Base-by-base conservation (phyloP, 2,888 invertebrate genomes). In the Megamerina dolium region DNA sequence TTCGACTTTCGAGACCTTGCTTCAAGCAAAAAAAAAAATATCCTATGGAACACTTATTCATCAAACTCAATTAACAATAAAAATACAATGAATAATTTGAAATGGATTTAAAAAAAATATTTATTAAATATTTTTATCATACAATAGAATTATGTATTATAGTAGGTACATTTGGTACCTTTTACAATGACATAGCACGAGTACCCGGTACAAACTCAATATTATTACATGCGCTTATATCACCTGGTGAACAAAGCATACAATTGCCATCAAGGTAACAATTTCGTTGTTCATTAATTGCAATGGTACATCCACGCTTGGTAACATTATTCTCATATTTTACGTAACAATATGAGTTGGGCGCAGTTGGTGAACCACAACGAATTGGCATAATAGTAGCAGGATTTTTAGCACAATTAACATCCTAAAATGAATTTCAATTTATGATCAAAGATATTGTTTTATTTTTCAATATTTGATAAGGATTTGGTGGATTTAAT, bases 311-410 rank as follows among this genome's bases (percentile, higher is more conserved):
- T 4, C 66, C 66, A 3, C 66, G 60, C 30, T 52, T 49, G 12
- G 60, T 57, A 2, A 39, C 43, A 34, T 52, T 51, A 5, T 49
- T 47, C 5, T 54, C 54, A 9, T 48, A 51, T 14, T 59, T 57
- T 13, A 62, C 64, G 50, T 54, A 68, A 21, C 66, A 67, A 29
- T 66, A 67, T 0, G 66, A 61, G 37, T 66, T 67, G 10, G 57
- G 49, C 2, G 65, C 59, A 2, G 61, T 58, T 5, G 66, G 64
- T 8, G 62, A 58, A 3, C 39, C 40, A 40, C 66, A 68, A 3
- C 57, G 63, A 0, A 50, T 41, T 0, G 65, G 50, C 6, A 16
- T 36, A 26, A 68, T 23, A 3, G 42, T 19, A 1, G 32, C 29
- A 2, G 60, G 54, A 31, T 58, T 56, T 1, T 46, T 48, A 14